A percentile compares a stretch with the other conserved stretches of the same genome.
phyloP scores from a whole-genome alignment of 2,113 vertebrate species.

The Pollimyrus isidori region DNA sequence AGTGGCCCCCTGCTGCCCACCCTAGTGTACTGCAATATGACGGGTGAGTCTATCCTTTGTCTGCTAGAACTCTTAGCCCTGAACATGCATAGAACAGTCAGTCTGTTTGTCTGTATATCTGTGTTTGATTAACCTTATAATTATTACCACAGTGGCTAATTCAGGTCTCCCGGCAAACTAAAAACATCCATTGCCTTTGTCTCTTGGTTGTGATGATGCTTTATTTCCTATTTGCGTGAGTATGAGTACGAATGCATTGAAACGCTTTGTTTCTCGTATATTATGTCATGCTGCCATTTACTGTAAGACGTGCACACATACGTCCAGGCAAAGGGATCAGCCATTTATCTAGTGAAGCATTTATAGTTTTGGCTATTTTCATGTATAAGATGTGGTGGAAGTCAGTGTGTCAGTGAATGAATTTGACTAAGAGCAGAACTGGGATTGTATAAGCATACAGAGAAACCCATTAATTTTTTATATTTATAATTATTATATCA shows the following conservation, averaged over 20 bases:
- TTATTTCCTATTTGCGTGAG: neutral
- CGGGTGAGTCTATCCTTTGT: constrained; percentile 54
- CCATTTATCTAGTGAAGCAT: neutral
- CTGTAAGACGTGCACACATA: neutral
- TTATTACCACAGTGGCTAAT: neutral
- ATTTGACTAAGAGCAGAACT: neutral
- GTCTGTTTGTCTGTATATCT: neutral
- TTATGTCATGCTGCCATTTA: neutral
- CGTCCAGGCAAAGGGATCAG: neutral
- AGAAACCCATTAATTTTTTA: neutral
- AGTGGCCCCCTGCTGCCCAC: constrained; percentile 68
- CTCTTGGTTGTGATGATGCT: neutral
- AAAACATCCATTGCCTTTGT: neutral
- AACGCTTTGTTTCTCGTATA: neutral
- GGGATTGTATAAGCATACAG: neutral
- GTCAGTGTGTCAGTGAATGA: neutral
- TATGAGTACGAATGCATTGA: neutral
- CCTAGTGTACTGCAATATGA: constrained; percentile 73
- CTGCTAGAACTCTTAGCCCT: neutral
- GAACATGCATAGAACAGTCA: neutral
- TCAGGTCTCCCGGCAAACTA: neutral
- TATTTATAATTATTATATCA: no score
- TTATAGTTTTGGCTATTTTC: neutral
- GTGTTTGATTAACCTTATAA: neutral
- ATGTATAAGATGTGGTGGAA: neutral